phyloP scores from a whole-genome alignment of 2,888 invertebrate species.

The Chouioia cunea region DNA sequence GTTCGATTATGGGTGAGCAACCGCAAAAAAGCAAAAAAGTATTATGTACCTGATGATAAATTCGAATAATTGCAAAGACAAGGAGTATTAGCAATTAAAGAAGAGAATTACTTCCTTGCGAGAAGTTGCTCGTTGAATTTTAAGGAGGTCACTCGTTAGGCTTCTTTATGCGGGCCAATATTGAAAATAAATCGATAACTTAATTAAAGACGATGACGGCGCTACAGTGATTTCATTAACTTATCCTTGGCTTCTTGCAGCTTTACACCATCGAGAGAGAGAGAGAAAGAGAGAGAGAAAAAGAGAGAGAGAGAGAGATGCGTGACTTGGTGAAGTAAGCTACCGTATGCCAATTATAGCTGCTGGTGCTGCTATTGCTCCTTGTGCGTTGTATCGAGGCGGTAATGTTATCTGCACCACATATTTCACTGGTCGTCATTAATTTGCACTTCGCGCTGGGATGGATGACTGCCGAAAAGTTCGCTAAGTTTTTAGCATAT shows the following conservation, averaged over 20 bases:
- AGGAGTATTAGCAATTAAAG: constrained; percentile 46
- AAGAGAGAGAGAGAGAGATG: too few relatives aligned
- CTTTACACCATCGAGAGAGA: too few relatives aligned
- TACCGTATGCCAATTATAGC: constrained; percentile 48
- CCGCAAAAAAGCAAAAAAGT: too few relatives aligned
- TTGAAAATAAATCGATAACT: constrained; percentile 65
- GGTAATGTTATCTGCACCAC: constrained; percentile 38
- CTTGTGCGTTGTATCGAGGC: constrained; percentile 18
- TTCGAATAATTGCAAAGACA: too few relatives aligned
- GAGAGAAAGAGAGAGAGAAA: too few relatives aligned
- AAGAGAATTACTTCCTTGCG: constrained; percentile 43
- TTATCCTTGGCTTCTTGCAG: constrained; percentile 55
- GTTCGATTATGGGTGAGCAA: background rate
- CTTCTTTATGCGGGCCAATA: constrained; percentile 52
- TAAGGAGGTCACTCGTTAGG: constrained; percentile 42
- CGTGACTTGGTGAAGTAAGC: constrained; percentile 63
- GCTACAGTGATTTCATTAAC: constrained; percentile 64
- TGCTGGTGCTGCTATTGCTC: background rate
- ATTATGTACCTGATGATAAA: too few relatives aligned
- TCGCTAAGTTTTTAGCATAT: background rate
- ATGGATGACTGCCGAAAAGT: background rate
- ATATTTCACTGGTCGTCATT: constrained; percentile 30
- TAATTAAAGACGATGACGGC: constrained; percentile 59
- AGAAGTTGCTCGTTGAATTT: constrained; percentile 38
- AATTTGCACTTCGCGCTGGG: constrained; percentile 12